Evolutionary conservation across 2,113 vertebrate species (phyloP).

Genomic region (Pelvicachromis taeniatus): DNA sequence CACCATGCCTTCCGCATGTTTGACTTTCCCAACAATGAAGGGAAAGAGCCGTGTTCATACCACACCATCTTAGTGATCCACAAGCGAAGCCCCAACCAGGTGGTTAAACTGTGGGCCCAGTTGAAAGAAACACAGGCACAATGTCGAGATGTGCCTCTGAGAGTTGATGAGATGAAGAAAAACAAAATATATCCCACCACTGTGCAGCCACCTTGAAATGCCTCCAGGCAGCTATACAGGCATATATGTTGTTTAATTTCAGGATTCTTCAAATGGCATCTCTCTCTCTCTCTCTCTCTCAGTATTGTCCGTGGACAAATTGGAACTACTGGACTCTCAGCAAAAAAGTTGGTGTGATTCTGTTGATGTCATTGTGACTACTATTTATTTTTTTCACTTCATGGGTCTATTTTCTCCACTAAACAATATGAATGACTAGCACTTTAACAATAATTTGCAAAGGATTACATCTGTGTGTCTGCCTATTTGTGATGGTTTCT

Average conservation of each 20-base stretch:
- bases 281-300: not conserved
- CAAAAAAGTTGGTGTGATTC: not conserved
- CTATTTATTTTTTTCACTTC: not conserved
- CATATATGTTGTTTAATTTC: not conserved
- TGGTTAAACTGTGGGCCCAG: constrained; percentile 49
- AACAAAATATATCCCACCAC: not conserved
- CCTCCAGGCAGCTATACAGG: not conserved
- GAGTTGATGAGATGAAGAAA: not conserved
- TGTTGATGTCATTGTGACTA: not conserved
- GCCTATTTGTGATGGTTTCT: not conserved
- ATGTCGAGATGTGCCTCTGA: constrained; percentile 44
- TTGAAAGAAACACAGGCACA: not conserved
- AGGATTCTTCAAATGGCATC: not conserved
- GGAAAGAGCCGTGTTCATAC: constrained; percentile 45
- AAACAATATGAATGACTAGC: not conserved
- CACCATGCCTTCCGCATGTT: constrained; percentile 72
- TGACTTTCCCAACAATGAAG: constrained; percentile 48
- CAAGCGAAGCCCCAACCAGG: constrained; percentile 53
- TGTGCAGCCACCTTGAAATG: not conserved
- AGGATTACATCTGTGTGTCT: not conserved
- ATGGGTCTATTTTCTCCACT: not conserved
- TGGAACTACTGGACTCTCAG: not conserved
- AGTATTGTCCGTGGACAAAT: not conserved
- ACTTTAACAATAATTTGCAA: not conserved
- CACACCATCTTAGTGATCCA: constrained; percentile 70